Conservation (phyloP, 2,888 invertebrate species). For the Xestobium rufovillosum region DNA sequence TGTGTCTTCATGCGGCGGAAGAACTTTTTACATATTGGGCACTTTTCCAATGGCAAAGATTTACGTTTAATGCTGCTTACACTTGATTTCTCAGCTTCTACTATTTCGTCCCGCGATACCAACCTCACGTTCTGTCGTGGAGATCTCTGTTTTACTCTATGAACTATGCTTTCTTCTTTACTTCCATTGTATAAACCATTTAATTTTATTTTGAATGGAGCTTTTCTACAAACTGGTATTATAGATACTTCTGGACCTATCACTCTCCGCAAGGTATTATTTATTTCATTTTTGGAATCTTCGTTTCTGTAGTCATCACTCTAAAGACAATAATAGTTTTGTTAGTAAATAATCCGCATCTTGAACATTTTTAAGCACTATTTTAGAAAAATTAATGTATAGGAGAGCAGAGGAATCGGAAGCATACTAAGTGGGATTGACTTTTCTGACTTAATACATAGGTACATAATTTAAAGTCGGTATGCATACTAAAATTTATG, state of each 20-base stretch:
- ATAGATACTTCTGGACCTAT: constrained; percentile 31
- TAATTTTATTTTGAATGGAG: constrained; percentile 29
- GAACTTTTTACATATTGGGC: constrained; percentile 40
- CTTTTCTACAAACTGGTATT: constrained; percentile 28
- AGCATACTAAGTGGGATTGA: too few relatives aligned
- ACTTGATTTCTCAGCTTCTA: constrained; percentile 29
- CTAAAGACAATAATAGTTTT: too few relatives aligned
- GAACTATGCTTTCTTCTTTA: background rate
- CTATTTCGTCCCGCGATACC: constrained; percentile 29
- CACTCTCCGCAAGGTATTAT: constrained; percentile 15
- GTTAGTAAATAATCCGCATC: too few relatives aligned
- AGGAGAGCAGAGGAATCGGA: too few relatives aligned
- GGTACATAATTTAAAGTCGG: too few relatives aligned
- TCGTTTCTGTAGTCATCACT: too few relatives aligned
- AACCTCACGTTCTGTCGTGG: constrained; percentile 31
- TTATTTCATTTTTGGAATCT: too few relatives aligned
- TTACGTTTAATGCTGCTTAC: constrained; percentile 35
- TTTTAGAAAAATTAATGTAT: too few relatives aligned
- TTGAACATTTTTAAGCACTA: too few relatives aligned
- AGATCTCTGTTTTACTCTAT: constrained; percentile 20
- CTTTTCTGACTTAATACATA: too few relatives aligned
- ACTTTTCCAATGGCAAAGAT: constrained; percentile 39
- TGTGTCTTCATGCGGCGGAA: constrained; percentile 44
- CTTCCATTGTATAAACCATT: background rate
- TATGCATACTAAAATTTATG: too few relatives aligned